These are phyloP conservation scores for Lepus oiostolus DNA, from an alignment of 2,797 vertebrate species.

Conservation along the genomic window DNA sequence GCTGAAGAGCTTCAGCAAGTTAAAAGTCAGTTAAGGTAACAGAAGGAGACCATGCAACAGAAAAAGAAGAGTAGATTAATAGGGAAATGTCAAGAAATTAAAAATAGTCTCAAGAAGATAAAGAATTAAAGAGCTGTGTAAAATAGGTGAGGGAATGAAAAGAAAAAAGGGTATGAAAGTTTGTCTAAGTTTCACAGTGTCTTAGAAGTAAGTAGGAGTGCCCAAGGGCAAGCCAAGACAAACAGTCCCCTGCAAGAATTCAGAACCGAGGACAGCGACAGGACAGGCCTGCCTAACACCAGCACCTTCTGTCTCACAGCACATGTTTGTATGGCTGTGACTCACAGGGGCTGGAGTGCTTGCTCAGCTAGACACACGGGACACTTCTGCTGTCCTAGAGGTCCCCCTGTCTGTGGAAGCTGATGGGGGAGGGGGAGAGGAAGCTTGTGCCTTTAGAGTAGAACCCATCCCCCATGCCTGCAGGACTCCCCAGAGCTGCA, in stretches of 20 bases:
- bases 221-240: background rate
- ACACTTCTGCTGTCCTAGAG: background rate
- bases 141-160: conserved; percentile 64
- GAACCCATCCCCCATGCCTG: no score
- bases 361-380: background rate
- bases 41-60: conserved; percentile 36
- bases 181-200: conserved; percentile 55
- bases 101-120: conserved; percentile 77
- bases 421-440: no score
- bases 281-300: background rate
- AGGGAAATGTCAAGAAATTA: conserved; percentile 75
- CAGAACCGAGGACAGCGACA: background rate
- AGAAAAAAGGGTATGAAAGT: conserved; percentile 41
- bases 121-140: conserved; percentile 69
- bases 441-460: background rate
- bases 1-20: background rate
- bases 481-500: background rate
- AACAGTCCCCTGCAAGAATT: background rate
- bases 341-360: background rate
- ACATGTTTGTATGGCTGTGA: background rate
- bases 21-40: conserved; percentile 70
- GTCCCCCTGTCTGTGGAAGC: background rate
- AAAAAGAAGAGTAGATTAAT: conserved; percentile 64
- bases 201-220: conserved; percentile 35
- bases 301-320: background rate